Evolutionary conservation across 2,113 vertebrate genomes (phyloP).

Genomic region (Anolis carolinensis): DNA sequence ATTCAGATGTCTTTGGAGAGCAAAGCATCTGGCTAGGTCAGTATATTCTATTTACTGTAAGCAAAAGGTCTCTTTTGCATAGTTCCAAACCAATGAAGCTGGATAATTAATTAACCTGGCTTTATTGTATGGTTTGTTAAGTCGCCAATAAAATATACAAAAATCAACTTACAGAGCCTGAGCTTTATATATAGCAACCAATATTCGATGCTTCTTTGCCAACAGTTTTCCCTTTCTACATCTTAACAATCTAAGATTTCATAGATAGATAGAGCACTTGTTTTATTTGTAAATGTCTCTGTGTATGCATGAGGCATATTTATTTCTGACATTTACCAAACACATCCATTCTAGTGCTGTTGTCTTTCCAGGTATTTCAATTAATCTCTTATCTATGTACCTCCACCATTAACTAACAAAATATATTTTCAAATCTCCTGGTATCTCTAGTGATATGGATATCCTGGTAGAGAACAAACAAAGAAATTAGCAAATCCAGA

Average conservation of each 20-base stretch:
- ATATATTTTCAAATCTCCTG: background rate
- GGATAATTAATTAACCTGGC: background rate
- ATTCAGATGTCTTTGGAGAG: background rate
- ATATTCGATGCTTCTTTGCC: background rate
- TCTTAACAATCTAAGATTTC: background rate
- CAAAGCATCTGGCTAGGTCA: background rate
- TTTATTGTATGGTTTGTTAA: background rate
- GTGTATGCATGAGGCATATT: background rate
- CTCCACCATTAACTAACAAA: background rate
- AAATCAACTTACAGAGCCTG: background rate
- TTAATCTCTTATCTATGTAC: background rate
- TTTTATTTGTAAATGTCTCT: background rate
- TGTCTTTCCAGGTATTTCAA: background rate
- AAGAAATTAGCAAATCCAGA: constrained; percentile 3
- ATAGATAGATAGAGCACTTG: background rate
- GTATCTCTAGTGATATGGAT: background rate
- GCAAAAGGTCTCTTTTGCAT: background rate
- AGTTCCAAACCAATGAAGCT: background rate
- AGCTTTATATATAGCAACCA: background rate
- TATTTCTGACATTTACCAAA: background rate
- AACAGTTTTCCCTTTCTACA: background rate
- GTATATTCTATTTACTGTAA: background rate
- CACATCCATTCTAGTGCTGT: background rate
- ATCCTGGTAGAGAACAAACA: background rate
- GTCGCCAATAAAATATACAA: background rate